Base-by-base conservation (phyloP, 2,113 vertebrate genomes). In the Tonatia bakeri region DNA sequence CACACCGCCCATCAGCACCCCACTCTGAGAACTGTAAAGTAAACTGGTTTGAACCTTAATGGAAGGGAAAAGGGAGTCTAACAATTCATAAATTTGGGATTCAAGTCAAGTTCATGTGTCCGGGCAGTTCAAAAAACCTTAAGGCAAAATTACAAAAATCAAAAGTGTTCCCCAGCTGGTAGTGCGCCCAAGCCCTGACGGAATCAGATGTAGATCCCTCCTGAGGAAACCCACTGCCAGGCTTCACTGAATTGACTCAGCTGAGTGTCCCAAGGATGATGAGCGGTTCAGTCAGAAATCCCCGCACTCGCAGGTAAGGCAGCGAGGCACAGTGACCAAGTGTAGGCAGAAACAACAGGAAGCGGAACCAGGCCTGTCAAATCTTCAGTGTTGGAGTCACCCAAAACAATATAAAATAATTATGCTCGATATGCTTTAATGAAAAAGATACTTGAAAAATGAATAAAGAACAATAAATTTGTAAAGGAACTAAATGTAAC, bases 241-340 rank as follows among this genome's bases (percentile, higher is more conserved):
- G 47, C 77, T 83, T 83, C 69, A 16, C 1, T 56, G 83, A 64
- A 16, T 79, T 76, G 43, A 40, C 75, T 40, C 20, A 54, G 43
- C 33, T 52, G 13, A 86, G 22, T 6, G 28, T 69, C 40, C 59
- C 67, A n/a, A 43, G 38, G 28, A 75, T 43, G 47, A 33, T 67
- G 38, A 76, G 54, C 45, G 2, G 1, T 31, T 47, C 26, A 2
- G 26, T 47, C 45, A 54, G 54, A 64, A 80, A 38, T 64, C 76
- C 38, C 6, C 14, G 67, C 20, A 15, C 33, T 1, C 3, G 0
- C 16, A 3, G 4, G 0, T 24, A 3, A 22, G 38, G 56, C 20
- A 33, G 45, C 61, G 2, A 64, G 61, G 24, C 19, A 2, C 6
- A 4, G 19, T 69, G 75, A 52, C 38, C 1, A 0, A 10, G 2